Conservation (phyloP, 2,113 vertebrate species). For the Collichthys lucidus region DNA sequence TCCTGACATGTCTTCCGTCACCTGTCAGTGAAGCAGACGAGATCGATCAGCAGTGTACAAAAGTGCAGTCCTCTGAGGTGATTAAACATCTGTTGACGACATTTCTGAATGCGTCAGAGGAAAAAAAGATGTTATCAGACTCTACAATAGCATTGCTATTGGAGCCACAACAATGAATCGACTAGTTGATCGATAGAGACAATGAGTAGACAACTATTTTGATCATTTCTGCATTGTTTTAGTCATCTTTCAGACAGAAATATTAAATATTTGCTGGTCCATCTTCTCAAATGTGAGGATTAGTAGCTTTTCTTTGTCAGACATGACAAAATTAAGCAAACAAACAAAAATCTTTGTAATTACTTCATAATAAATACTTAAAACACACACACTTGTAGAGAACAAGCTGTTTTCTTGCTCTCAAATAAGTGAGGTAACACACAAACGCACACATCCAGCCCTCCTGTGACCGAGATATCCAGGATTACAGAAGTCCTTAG, state of each 20-base stretch:
- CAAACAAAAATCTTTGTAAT: not conserved
- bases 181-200: not conserved
- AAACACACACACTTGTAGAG: not conserved
- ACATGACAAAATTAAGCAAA: not conserved
- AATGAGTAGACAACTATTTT: not conserved
- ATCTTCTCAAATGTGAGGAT: not conserved
- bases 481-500: not conserved
- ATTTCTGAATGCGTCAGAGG: not conserved
- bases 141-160: not conserved
- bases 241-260: not conserved
- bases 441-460: not conserved
- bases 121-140: not conserved
- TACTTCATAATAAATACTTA: no score
- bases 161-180: not conserved
- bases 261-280: not conserved
- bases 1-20: conserved; percentile 51
- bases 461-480: not conserved
- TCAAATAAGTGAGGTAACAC: not conserved
- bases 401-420: not conserved
- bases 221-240: not conserved
- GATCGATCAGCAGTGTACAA: not conserved
- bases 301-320: not conserved
- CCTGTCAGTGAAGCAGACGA: conserved; percentile 30
- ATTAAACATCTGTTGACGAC: not conserved
- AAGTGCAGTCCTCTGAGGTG: not conserved